Evolutionary conservation across 2,888 invertebrate genomes (phyloP).

Genomic region (Oligia strigilis): DNA sequence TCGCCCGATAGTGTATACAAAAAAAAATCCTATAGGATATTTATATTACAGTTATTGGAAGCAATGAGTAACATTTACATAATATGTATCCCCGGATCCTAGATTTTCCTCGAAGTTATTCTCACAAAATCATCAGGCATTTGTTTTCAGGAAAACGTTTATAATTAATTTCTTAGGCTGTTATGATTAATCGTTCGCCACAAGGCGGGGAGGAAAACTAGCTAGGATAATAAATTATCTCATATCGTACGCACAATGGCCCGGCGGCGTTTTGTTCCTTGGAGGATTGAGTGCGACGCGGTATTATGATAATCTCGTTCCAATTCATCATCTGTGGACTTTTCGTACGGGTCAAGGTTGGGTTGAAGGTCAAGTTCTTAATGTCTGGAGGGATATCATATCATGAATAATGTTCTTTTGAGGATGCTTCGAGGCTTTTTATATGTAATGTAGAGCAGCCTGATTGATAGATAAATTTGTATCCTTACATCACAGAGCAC

Average conservation of each 20-base stretch:
- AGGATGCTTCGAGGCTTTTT: constrained; percentile 24
- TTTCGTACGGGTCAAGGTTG: constrained; percentile 52
- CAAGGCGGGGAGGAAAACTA: constrained; percentile 53
- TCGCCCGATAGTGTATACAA: constrained; percentile 11
- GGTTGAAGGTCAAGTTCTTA: constrained; percentile 56
- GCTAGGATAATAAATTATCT: constrained; percentile 66
- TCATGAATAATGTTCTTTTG: constrained; percentile 45
- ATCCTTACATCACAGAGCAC: neutral
- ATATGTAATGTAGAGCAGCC: constrained; percentile 27
- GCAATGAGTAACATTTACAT: constrained; percentile 10
- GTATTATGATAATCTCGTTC: constrained; percentile 67
- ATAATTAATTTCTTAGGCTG: constrained; percentile 70
- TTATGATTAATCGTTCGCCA: constrained; percentile 68
- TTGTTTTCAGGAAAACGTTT: constrained; percentile 52
- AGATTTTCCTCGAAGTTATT: constrained; percentile 11
- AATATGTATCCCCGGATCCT: constrained; percentile 15
- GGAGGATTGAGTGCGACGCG: constrained; percentile 61
- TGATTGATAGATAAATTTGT: neutral
- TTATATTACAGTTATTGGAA: constrained; percentile 31
- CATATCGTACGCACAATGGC: constrained; percentile 68
- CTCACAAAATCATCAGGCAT: constrained; percentile 41
- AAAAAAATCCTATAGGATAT: constrained; percentile 23
- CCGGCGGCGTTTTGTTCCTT: constrained; percentile 69
- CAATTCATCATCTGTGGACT: constrained; percentile 71
- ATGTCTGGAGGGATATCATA: constrained; percentile 33